A percentile compares a stretch with the other conserved stretches of the same genome.
These are phyloP conservation scores for Parapsyche elsis DNA, from an alignment of 1,140 invertebrate genomes.

Conservation along the genomic window DNA sequence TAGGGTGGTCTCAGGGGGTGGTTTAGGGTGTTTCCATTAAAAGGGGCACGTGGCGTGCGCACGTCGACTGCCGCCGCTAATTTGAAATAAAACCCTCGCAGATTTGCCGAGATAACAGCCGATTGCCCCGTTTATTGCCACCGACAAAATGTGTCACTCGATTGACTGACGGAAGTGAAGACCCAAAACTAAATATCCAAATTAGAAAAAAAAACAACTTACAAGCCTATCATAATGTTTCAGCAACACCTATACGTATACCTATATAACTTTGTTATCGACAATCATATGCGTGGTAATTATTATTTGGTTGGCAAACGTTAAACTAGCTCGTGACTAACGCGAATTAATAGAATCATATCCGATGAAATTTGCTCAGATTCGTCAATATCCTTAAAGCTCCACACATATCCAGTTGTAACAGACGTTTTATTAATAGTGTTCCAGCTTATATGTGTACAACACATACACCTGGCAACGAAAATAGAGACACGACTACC, in stretches of 20 bases:
- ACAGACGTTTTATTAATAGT: background rate
- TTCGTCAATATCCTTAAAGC: background rate
- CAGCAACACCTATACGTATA: no score
- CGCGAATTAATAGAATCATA: no score
- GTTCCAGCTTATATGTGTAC: background rate
- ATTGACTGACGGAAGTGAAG: slow-evolving; percentile 7
- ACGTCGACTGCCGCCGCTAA: slow-evolving; percentile 37
- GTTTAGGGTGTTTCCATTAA: slow-evolving; percentile 29
- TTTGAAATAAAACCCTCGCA: slow-evolving; percentile 48
- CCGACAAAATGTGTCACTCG: slow-evolving; percentile 36
- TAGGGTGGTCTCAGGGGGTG: background rate
- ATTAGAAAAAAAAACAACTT: no score
- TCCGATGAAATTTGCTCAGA: background rate
- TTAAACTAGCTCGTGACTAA: no score
- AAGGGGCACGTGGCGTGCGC: slow-evolving; percentile 29
- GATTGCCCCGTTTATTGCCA: slow-evolving; percentile 35
- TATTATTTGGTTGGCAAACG: no score
- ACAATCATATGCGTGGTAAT: no score
- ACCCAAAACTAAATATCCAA: no score
- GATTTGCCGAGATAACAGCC: slow-evolving; percentile 45
- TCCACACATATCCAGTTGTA: background rate
- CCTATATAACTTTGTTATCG: no score
- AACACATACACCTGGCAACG: background rate
- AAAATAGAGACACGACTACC: slow-evolving; percentile 4
- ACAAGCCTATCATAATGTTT: no score